These are phyloP conservation scores for Origma solitaria DNA, from an alignment of 2,113 vertebrate genomes.

Conservation along the genomic window DNA sequence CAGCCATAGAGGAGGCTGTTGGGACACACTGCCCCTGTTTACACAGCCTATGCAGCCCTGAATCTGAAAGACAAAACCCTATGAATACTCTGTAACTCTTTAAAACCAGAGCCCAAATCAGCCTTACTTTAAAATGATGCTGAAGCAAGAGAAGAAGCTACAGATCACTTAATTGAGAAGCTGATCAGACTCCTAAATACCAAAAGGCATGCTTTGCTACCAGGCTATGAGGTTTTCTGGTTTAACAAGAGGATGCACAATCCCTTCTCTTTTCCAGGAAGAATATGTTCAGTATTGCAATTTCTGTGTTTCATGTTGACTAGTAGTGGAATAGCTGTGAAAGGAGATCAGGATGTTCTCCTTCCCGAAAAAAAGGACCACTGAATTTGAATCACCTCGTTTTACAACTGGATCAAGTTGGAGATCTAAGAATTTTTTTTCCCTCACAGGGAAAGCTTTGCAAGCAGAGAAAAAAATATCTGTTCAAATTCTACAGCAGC, in stretches of 20 bases:
- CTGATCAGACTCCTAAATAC: neutral
- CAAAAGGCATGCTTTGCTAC: neutral
- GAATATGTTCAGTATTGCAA: neutral
- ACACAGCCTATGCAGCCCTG: too few species aligned
- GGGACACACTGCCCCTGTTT: neutral
- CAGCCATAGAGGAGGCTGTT: neutral
- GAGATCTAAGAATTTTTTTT: neutral
- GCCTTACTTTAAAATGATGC: neutral
- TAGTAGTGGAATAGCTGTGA: rapidly evolving
- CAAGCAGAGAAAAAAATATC: neutral
- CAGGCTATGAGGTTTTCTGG: neutral
- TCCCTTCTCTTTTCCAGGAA: neutral
- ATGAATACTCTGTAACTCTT: neutral
- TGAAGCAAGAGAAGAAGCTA: neutral
- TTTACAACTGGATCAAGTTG: neutral
- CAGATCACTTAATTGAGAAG: neutral
- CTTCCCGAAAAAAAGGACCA: neutral
- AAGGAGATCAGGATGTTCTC: neutral
- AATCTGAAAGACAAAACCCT: neutral
- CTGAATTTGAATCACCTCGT: neutral
- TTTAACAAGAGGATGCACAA: neutral
- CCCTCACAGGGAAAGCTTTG: neutral
- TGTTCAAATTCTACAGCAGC: neutral
- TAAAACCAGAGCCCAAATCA: neutral
- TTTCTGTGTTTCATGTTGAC: neutral